A percentile compares a stretch with the other conserved stretches of the same genome.
phyloP scores from a whole-genome alignment of 1,140 invertebrate species.

The Sinella curviseta region DNA sequence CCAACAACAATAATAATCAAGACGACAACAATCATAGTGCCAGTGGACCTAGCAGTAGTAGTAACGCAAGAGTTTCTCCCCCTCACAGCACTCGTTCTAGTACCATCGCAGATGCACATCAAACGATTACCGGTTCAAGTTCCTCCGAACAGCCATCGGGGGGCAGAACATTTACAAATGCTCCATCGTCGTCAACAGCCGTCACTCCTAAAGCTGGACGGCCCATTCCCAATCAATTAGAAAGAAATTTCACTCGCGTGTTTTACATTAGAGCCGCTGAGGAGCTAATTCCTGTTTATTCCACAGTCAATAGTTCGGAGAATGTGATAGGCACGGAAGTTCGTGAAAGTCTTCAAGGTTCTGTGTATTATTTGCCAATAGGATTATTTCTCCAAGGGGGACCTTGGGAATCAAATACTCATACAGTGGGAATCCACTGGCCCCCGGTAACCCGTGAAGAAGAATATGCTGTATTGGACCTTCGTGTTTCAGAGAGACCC shows the following conservation, averaged over 20 bases:
- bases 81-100: too few relatives aligned
- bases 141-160: not conserved
- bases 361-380: slow-evolving; percentile 45
- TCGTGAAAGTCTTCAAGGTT: slow-evolving; percentile 29
- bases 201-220: not conserved
- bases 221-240: slow-evolving; percentile 23
- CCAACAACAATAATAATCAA: too few relatives aligned
- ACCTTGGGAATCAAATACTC: slow-evolving; percentile 31
- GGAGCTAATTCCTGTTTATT: slow-evolving; percentile 46
- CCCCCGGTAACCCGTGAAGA: slow-evolving; percentile 42
- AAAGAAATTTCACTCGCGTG: slow-evolving; percentile 33
- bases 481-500: not conserved
- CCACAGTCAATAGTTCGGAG: not conserved
- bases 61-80: not conserved
- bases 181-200: not conserved
- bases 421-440: slow-evolving; percentile 45
- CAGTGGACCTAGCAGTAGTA: not conserved
- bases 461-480: slow-evolving; percentile 30
- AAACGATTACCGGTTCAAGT: not conserved
- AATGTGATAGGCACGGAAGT: not conserved
- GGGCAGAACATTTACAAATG: too few relatives aligned
- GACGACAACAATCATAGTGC: too few relatives aligned
- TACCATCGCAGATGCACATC: too few relatives aligned
- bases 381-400: slow-evolving; percentile 43
- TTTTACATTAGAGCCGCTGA: slow-evolving; percentile 39